These are phyloP conservation scores for Leptopilina myrica DNA, from an alignment of 2,888 invertebrate genomes.

Conservation along the genomic window DNA sequence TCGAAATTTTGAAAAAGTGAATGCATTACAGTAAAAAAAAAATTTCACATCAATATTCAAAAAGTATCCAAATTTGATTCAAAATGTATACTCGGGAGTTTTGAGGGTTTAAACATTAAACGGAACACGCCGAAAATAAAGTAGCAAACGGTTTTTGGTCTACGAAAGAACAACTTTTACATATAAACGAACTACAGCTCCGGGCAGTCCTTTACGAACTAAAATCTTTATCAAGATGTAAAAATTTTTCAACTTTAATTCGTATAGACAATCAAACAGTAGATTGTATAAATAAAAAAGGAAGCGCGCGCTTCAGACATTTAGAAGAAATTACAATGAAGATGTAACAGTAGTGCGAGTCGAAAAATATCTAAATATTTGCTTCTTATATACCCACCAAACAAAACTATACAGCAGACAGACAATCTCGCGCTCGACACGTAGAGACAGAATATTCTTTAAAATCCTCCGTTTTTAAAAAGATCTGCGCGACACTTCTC, in stretches of 20 bases:
- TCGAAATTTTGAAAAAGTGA: too few species aligned
- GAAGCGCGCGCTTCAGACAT: neutral
- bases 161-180: neutral
- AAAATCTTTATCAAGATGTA: neutral
- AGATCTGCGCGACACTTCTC: conserved; percentile 14
- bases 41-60: too few species aligned
- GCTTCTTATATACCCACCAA: neutral
- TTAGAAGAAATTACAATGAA: neutral
- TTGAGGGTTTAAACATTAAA: too few species aligned
- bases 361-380: neutral
- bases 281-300: neutral
- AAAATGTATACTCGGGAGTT: too few species aligned
- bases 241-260: neutral
- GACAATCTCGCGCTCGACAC: neutral
- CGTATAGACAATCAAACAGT: neutral
- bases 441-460: neutral
- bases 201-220: neutral
- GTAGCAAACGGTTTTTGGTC: neutral
- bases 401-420: neutral
- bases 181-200: neutral
- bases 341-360: neutral
- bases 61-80: too few species aligned
- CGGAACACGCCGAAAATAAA: neutral
- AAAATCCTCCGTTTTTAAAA: neutral
- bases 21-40: too few species aligned